Conservation (phyloP, 2,888 invertebrate species). For the Trichacis sp. region DNA sequence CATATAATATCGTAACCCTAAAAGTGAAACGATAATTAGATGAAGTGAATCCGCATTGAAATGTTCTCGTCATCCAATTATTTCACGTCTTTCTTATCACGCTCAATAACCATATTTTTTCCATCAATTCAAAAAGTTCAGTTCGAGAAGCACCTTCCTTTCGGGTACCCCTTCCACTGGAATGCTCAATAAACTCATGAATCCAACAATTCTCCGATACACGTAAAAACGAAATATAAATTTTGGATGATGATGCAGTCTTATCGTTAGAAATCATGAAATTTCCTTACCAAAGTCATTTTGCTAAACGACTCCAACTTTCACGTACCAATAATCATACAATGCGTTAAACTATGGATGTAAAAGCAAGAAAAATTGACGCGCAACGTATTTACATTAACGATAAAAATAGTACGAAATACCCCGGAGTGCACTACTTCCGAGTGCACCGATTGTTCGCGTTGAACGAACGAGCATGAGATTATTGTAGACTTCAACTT, state of each 20-base stretch:
- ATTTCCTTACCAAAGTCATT: constrained; percentile 12
- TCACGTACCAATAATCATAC: constrained; percentile 23
- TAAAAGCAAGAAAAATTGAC: not conserved
- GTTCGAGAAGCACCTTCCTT: constrained; percentile 23
- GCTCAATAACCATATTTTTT: constrained; percentile 28
- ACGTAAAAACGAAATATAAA: constrained; percentile 24
- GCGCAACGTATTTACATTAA: constrained; percentile 47
- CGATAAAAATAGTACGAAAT: constrained; percentile 65
- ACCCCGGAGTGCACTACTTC: constrained; percentile 46
- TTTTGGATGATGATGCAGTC: constrained; percentile 30
- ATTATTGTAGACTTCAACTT: constrained; percentile 22
- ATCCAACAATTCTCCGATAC: constrained; percentile 21
- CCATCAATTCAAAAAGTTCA: constrained; percentile 15
- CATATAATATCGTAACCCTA: constrained; percentile 63
- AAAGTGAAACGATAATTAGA: constrained; percentile 59
- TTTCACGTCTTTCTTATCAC: constrained; percentile 45
- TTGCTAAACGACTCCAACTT: not conserved
- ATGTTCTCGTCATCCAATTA: constrained; percentile 26
- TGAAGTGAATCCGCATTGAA: constrained; percentile 19
- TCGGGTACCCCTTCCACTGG: constrained; percentile 44
- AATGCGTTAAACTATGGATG: constrained; percentile 47
- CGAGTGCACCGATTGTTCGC: constrained; percentile 31
- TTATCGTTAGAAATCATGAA: constrained; percentile 20
- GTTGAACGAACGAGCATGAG: constrained; percentile 40
- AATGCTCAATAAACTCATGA: too few species aligned